Conservation (phyloP, 2,797 vertebrate genomes). For the Tragopan temminckii region DNA sequence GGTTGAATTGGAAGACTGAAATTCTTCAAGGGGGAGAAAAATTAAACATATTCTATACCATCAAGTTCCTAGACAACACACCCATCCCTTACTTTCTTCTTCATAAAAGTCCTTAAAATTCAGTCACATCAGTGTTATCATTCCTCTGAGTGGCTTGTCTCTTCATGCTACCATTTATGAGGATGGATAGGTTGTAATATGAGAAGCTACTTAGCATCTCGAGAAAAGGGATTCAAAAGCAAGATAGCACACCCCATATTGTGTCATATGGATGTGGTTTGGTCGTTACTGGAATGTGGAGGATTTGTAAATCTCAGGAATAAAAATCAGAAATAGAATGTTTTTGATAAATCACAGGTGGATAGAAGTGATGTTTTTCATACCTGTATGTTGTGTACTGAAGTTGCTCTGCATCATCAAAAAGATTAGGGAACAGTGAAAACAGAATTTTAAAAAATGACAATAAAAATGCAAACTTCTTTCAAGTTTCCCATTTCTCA, state of each 20-base stretch:
- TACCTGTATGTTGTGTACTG: neutral
- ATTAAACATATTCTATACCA: neutral
- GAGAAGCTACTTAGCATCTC: neutral
- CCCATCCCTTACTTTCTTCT: neutral
- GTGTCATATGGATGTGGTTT: neutral
- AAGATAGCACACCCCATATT: too few species aligned
- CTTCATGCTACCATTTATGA: neutral
- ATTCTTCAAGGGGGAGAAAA: neutral
- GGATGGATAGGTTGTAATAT: neutral
- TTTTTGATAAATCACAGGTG: neutral
- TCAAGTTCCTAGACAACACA: neutral
- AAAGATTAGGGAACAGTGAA: neutral
- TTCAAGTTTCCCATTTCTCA: neutral
- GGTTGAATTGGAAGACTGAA: neutral
- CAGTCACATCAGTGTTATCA: neutral
- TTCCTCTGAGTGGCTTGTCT: neutral
- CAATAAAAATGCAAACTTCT: neutral
- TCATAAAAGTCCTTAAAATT: neutral
- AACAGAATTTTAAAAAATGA: neutral
- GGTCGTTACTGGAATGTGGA: too few species aligned
- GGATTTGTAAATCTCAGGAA: neutral
- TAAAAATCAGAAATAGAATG: neutral
- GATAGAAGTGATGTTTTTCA: neutral
- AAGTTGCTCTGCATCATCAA: neutral
- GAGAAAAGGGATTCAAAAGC: neutral